Evolutionary conservation across 2,113 vertebrate species (phyloP).

Genomic region (Callionymus lyra): DNA sequence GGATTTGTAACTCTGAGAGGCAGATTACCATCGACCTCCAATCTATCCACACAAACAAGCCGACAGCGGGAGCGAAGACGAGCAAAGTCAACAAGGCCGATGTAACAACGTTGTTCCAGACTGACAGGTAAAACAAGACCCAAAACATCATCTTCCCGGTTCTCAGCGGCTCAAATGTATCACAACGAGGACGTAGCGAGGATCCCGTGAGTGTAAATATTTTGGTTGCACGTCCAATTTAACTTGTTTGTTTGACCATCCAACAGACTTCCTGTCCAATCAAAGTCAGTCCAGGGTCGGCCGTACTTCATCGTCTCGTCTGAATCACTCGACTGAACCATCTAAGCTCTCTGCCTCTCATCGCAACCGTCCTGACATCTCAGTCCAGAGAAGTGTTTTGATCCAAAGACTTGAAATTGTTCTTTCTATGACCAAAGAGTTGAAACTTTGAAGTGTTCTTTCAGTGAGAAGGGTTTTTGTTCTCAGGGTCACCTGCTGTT

Average conservation of each 20-base stretch:
- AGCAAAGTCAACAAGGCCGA: constrained; percentile 19
- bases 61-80: constrained; percentile 22
- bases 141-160: background rate
- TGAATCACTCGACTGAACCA: background rate
- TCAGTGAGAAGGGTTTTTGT: too few species aligned
- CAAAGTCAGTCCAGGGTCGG: background rate
- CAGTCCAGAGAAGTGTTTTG: too few species aligned
- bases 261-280: constrained; percentile 2
- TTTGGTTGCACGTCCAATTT: background rate
- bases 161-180: background rate
- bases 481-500: too few species aligned
- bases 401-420: too few species aligned
- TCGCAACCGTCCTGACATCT: constrained; percentile 6
- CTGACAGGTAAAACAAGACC: constrained; percentile 4
- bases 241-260: background rate
- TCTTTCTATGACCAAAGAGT: too few species aligned
- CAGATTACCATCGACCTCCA: constrained; percentile 47
- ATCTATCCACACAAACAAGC: constrained; percentile 47
- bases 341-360: constrained; percentile 9
- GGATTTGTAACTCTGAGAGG: constrained; percentile 54
- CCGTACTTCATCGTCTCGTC: background rate
- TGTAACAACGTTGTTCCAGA: constrained; percentile 30
- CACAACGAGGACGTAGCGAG: background rate
- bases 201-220: background rate
- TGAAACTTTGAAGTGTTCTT: too few species aligned